A percentile compares a stretch with the other conserved stretches of the same genome.
Conservation (phyloP, 2,888 invertebrate species). For the Terebella lapidaria region DNA sequence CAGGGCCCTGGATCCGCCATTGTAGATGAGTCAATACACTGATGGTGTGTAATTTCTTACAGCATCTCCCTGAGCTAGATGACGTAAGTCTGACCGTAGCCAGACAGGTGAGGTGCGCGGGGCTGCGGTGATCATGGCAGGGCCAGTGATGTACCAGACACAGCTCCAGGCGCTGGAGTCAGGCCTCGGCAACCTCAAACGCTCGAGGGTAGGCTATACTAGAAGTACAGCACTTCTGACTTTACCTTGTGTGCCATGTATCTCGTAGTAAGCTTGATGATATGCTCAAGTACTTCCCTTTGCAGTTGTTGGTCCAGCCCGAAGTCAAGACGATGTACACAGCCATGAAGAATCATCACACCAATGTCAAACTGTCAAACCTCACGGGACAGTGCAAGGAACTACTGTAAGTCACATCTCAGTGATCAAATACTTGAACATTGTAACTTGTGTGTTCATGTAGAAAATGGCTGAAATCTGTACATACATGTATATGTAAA, state of each 20-base stretch:
- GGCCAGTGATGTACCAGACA: background rate
- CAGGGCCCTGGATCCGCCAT: no score
- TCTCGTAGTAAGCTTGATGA: no score
- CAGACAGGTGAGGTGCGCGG: no score
- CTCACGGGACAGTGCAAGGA: constrained; percentile 41
- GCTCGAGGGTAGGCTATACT: background rate
- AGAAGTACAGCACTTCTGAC: background rate
- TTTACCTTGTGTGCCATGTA: no score
- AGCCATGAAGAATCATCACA: constrained; percentile 39
- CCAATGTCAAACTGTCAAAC: constrained; percentile 38
- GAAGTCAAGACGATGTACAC: constrained; percentile 39
- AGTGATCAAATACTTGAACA: background rate
- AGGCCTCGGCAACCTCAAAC: background rate
- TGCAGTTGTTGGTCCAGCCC: constrained; percentile 32
- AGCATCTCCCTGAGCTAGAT: no score
- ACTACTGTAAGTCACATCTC: constrained; percentile 34
- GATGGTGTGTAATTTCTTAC: no score
- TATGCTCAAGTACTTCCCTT: no score
- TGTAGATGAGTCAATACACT: no score
- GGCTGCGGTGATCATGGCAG: no score
- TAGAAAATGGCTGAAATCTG: background rate
- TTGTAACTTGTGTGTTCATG: no score
- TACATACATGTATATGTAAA: background rate
- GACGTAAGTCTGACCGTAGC: no score
- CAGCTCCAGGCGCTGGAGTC: background rate